Evolutionary conservation across 2,113 vertebrate genomes (phyloP).

Genomic region (Phrynosoma blainvillii): DNA sequence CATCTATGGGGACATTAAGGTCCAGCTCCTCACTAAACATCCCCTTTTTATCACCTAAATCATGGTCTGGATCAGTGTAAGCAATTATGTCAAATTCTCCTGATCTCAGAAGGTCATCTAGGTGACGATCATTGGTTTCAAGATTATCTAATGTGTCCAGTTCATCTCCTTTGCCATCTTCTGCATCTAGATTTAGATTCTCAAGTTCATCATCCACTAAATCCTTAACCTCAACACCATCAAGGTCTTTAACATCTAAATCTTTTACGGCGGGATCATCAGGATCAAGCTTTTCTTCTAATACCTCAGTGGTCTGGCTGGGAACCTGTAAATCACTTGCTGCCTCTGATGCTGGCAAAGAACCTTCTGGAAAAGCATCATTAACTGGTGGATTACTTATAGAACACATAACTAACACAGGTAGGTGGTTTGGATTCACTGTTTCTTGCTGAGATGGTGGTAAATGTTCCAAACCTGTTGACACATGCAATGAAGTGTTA

Average conservation of each 20-base stretch:
- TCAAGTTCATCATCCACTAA: slow-evolving; percentile 95
- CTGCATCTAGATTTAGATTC: slow-evolving; percentile 92
- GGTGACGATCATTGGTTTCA: slow-evolving; percentile 91
- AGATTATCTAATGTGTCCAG: slow-evolving; percentile 86
- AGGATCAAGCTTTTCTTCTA: slow-evolving; percentile 91
- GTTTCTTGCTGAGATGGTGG: slow-evolving; percentile 77
- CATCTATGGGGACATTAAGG: slow-evolving; percentile 86
- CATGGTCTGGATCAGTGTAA: slow-evolving; percentile 95
- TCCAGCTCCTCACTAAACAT: slow-evolving; percentile 97
- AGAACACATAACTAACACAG: slow-evolving; percentile 80
- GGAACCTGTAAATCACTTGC: slow-evolving; percentile 65
- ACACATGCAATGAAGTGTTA: slow-evolving; percentile 73
- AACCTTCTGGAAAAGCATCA: slow-evolving; percentile 77
- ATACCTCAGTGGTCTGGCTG: slow-evolving; percentile 73
- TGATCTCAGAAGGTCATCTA: slow-evolving; percentile 92
- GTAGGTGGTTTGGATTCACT: slow-evolving; percentile 69
- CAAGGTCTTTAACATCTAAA: slow-evolving; percentile 89
- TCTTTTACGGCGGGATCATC: slow-evolving; percentile 95
- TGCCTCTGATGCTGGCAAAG: slow-evolving; percentile 73
- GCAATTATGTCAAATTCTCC: slow-evolving; percentile 98
- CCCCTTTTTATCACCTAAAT: slow-evolving; percentile 94
- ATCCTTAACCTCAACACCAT: slow-evolving; percentile 92
- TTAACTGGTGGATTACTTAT: slow-evolving; percentile 82
- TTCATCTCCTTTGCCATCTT: slow-evolving; percentile 95
- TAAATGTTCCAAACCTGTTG: slow-evolving; percentile 81